Base-by-base conservation (phyloP, 1,140 invertebrate species). In the Trichonephila clavata region DNA sequence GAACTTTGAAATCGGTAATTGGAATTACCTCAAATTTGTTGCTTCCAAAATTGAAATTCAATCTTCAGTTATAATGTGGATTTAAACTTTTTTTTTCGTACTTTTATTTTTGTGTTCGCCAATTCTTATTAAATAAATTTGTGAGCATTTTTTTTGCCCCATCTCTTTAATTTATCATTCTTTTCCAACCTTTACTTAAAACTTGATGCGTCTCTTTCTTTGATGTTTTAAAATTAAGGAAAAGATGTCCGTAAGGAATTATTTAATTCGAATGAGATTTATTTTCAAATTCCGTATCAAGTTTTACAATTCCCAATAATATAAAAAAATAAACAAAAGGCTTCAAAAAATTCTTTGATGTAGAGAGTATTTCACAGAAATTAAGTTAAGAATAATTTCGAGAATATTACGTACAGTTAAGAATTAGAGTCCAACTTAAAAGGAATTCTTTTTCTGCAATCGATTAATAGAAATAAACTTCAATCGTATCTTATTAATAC, bases 1-100 rank as follows among this genome's bases (percentile, higher is more conserved):
- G 61, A 92, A 83, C 60, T 92, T 87, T 93, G 71, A 88, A 92
- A 71, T 86, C 32, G 65, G 91, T 92, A 92, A 92, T 92, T 92
- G 50, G 91, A 92, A 92, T 92, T 92, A 92, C 83, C 83, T 92
- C 91, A 86, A 92, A 92, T 92, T 86, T 92, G 91, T 92, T 92
- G 90, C 90, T 92, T 92, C 60, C 39, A 50, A 83, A 92, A 83
- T 83, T 92, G 90, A 92, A 92, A 92, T 92, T 83, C 90, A 92
- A 92, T 92, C 90, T 83, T 32, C 90, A 65, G 90, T 92, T 84
- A 65, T 63, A 92, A 92, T 65, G 80, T 60, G n/a, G n/a, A 24
- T 83, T 83, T 92, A 92, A 57, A 57, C 14, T 84, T 57, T 81
- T 80, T 71, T 60, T 61, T 81, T 63, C 27, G 0, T 6, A 18